A percentile compares a stretch with the other conserved stretches of the same genome.
Evolutionary conservation across 2,113 vertebrate species (phyloP).

Genomic region (Noturus placidus): DNA sequence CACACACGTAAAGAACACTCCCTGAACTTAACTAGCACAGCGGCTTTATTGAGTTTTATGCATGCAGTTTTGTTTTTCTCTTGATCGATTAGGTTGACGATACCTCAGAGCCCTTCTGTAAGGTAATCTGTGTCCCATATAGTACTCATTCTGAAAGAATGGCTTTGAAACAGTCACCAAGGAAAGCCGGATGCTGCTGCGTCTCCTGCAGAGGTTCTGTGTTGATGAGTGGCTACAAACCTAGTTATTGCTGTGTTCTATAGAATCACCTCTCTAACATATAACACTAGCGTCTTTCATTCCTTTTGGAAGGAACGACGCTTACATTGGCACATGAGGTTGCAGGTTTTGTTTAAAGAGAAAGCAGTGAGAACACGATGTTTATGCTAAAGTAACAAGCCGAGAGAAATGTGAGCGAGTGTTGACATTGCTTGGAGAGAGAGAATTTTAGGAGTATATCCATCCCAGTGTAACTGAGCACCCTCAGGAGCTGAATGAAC

Average conservation of each 20-base stretch:
- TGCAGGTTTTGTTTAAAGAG: constrained; percentile 29
- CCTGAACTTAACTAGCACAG: neutral
- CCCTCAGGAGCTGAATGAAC: neutral
- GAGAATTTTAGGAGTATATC: constrained; percentile 17
- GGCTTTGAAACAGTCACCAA: neutral
- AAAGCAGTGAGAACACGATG: neutral
- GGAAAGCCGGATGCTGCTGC: neutral
- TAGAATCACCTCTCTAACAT: too few relatives aligned
- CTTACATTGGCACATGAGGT: constrained; percentile 22
- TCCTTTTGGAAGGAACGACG: constrained; percentile 22
- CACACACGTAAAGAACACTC: neutral
- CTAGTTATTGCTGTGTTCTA: constrained; percentile 12
- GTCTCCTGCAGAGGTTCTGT: constrained; percentile 24
- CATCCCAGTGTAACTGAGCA: neutral
- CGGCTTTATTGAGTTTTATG: neutral
- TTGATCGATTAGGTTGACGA: neutral
- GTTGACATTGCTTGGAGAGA: neutral
- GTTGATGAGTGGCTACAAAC: neutral
- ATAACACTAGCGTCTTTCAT: constrained; percentile 16
- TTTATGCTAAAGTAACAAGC: neutral
- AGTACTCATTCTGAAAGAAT: neutral
- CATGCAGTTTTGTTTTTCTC: neutral
- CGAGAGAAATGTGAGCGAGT: neutral
- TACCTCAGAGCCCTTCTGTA: neutral
- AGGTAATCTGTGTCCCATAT: neutral